Conservation (phyloP, 2,888 invertebrate genomes). For the Hypolimnas misippus region DNA sequence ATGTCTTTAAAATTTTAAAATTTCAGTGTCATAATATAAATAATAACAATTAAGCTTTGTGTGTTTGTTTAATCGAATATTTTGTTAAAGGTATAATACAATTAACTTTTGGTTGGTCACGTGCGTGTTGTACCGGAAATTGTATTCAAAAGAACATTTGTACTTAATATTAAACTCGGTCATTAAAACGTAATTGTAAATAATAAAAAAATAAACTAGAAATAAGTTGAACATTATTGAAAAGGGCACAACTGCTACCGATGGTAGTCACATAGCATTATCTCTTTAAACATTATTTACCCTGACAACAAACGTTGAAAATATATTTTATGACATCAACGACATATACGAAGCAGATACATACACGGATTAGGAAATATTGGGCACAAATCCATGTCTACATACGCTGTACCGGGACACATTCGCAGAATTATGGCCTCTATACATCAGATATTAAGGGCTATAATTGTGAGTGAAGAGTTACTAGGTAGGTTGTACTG, state of each 20-base stretch:
- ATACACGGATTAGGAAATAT: slow-evolving; percentile 61
- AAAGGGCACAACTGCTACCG: not conserved
- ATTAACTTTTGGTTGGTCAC: no score
- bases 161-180: no score
- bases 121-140: no score
- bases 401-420: slow-evolving; percentile 22
- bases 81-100: no score
- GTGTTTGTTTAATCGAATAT: no score
- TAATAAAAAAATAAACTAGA: no score
- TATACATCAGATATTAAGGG: slow-evolving; percentile 20
- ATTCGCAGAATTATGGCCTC: slow-evolving; percentile 38
- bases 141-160: no score
- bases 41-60: no score
- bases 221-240: not conserved
- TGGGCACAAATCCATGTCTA: slow-evolving; percentile 53
- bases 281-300: slow-evolving; percentile 27
- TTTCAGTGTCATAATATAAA: no score
- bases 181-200: no score
- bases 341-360: slow-evolving; percentile 34
- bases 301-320: slow-evolving; percentile 27
- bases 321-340: slow-evolving; percentile 36
- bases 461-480: slow-evolving; percentile 17
- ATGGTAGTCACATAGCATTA: not conserved
- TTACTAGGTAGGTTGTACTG: slow-evolving; percentile 28
- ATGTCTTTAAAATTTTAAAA: no score